A percentile compares a stretch with the other conserved stretches of the same genome.
These are phyloP conservation scores for Drosophila mojavensis DNA, from an alignment of 1,140 invertebrate genomes.

Conservation along the genomic window DNA sequence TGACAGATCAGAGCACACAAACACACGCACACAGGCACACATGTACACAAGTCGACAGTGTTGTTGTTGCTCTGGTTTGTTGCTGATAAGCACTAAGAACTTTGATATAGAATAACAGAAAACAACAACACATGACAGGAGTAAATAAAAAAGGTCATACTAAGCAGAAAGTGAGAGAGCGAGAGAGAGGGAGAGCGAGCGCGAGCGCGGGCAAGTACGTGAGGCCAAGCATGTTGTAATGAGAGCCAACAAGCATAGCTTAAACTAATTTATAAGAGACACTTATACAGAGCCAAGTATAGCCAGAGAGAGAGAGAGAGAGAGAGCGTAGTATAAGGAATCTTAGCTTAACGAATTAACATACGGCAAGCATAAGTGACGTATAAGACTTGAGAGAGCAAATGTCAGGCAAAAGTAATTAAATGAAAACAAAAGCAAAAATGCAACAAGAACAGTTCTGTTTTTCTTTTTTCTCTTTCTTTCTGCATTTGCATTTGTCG, in stretches of 20 bases:
- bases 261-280: no score
- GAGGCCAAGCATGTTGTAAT: not conserved
- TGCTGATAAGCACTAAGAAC: slow-evolving; percentile 66
- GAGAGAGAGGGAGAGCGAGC: not conserved
- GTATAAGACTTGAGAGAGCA: not conserved
- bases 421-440: not conserved
- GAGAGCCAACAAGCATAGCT: slow-evolving; percentile 6
- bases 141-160: slow-evolving; percentile 10
- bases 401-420: not conserved
- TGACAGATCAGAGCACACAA: slow-evolving; percentile 20
- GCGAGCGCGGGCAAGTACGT: not conserved
- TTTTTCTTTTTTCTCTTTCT: not conserved
- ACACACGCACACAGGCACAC: slow-evolving; percentile 12
- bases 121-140: slow-evolving; percentile 12
- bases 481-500: not conserved
- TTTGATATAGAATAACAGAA: slow-evolving; percentile 44
- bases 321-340: no score
- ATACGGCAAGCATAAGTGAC: no score
- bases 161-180: not conserved
- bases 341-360: no score
- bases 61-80: slow-evolving; percentile 8
- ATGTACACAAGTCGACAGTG: not conserved
- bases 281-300: no score
- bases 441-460: not conserved
- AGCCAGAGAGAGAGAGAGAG: no score